These are phyloP conservation scores for Myxocyprinus asiaticus DNA, from an alignment of 2,113 vertebrate genomes.

Conservation along the genomic window DNA sequence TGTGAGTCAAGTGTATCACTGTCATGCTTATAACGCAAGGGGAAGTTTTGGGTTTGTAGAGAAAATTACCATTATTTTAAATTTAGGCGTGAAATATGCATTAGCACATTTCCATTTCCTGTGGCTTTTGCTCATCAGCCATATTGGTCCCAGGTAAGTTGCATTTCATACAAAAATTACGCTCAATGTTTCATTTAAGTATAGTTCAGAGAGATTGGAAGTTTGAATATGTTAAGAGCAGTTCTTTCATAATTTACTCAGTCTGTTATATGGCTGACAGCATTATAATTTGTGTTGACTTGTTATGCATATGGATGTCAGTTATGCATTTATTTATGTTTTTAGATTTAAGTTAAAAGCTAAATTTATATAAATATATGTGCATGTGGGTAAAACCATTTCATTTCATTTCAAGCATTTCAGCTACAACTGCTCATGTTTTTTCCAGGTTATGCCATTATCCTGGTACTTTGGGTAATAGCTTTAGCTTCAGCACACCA, in stretches of 20 bases:
- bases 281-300: constrained; percentile 13
- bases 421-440: constrained; percentile 53
- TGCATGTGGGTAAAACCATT: constrained; percentile 52
- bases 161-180: too few relatives aligned
- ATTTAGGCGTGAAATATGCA: too few relatives aligned
- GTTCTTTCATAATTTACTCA: background rate
- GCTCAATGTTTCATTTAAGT: too few relatives aligned
- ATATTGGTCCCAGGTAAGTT: too few relatives aligned
- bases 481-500: constrained; percentile 7
- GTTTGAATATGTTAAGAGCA: background rate
- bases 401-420: constrained; percentile 13
- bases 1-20: too few relatives aligned
- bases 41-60: too few relatives aligned
- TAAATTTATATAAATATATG: background rate
- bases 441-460: constrained; percentile 17
- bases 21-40: too few relatives aligned
- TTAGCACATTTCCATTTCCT: too few relatives aligned
- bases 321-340: background rate
- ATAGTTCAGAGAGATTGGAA: too few relatives aligned
- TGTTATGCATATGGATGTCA: background rate
- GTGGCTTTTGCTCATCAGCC: too few relatives aligned
- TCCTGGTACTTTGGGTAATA: constrained; percentile 20
- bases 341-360: background rate
- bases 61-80: too few relatives aligned
- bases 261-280: background rate